Evolutionary conservation across 2,113 vertebrate species (phyloP).

Genomic region (Fulmarus glacialis): DNA sequence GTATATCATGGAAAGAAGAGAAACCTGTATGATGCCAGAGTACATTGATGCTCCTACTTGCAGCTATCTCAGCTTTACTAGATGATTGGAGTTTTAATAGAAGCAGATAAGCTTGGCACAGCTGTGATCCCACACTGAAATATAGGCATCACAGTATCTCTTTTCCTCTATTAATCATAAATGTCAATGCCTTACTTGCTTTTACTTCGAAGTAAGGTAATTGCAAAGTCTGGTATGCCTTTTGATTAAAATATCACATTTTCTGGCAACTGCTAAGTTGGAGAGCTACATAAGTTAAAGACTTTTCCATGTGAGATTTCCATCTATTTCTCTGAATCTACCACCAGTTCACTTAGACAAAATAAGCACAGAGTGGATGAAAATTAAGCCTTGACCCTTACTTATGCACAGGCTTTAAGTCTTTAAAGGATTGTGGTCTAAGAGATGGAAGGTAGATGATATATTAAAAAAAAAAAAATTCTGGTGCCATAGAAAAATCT

Average conservation of each 20-base stretch:
- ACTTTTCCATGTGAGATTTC: neutral
- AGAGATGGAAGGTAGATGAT: neutral
- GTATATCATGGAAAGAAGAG: neutral
- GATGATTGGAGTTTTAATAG: neutral
- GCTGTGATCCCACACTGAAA: neutral
- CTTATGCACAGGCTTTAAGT: neutral
- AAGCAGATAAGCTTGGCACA: neutral
- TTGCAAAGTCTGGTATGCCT: neutral
- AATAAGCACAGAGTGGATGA: neutral
- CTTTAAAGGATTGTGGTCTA: neutral
- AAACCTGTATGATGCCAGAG: neutral
- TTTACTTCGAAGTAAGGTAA: neutral
- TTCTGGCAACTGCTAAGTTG: neutral
- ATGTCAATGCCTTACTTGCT: neutral
- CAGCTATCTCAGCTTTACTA: neutral
- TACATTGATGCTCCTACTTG: neutral
- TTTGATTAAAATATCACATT: neutral
- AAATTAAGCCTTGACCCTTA: neutral
- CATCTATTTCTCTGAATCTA: neutral
- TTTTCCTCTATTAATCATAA: neutral
- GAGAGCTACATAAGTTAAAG: neutral
- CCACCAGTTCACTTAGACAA: neutral
- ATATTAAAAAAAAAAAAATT: neutral
- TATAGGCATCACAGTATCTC: neutral
- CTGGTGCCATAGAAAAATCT: neutral